A percentile compares a stretch with the other conserved stretches of the same genome.
phyloP scores from a whole-genome alignment of 1,140 invertebrate species.

The Drosophila littoralis region DNA sequence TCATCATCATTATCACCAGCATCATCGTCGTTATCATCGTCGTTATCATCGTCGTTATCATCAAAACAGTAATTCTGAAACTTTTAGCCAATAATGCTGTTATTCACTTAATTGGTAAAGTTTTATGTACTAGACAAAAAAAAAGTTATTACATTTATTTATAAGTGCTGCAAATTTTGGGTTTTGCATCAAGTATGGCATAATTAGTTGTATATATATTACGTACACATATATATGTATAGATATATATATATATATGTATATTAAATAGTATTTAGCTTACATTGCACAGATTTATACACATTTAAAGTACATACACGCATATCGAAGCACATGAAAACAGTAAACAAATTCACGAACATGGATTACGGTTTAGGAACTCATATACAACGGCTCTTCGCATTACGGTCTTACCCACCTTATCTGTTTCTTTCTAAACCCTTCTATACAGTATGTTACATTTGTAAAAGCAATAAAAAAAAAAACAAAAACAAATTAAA shows the following conservation, averaged over 20 bases:
- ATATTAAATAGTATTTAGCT: constrained; percentile 60
- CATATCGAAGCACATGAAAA: constrained; percentile 80
- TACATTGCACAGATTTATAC: constrained; percentile 70
- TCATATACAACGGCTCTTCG: constrained; percentile 78
- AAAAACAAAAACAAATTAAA: neutral
- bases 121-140: constrained; percentile 68
- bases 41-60: neutral
- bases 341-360: constrained; percentile 82
- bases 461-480: neutral
- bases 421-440: neutral
- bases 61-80: constrained; percentile 13
- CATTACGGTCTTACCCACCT: neutral
- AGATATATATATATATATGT: constrained; percentile 39
- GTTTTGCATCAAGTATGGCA: constrained; percentile 25
- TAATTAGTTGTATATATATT: constrained; percentile 14
- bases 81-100: constrained; percentile 32
- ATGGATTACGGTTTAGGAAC: constrained; percentile 81
- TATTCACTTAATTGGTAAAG: constrained; percentile 39
- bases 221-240: constrained; percentile 52
- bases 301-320: constrained; percentile 76
- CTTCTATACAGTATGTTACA: constrained; percentile 34
- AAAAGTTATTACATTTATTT: constrained; percentile 66
- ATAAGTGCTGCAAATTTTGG: constrained; percentile 44
- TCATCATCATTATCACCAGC: neutral
- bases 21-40: neutral